Evolutionary conservation across 2,113 vertebrate species (phyloP), one percentile per base, ranked within the genome.

Genomic region (Furnarius figulus): DNA sequence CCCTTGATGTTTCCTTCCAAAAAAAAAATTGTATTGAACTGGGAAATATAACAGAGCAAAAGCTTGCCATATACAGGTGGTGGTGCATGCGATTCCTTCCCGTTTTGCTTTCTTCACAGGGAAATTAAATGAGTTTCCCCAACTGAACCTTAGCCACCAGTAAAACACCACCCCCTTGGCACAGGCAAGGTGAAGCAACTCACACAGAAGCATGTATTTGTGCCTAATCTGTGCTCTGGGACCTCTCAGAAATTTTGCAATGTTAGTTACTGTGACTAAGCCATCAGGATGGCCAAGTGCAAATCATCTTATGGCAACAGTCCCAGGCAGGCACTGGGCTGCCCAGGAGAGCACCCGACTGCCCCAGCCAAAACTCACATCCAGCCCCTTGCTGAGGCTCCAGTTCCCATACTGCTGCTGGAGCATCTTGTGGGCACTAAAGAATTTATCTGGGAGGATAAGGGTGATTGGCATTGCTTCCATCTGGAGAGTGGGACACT

Each of bases 11-110:
- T 89, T 89, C 21, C 55, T 74, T 88, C 46, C 46, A 93, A 73
- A 92, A 93, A 79, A 61, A 40, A 40, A 71, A 90, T 63, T 82
- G 30, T 18, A 79, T 1, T 25, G 74, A 84, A 71, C 37, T 63
- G 31, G 1, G 3, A 55, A 90, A 90, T 77, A 87, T 42, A 58
- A 77, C 35, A 94, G 68, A 81, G 39, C 62, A 15, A 93, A 94
- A 83, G 2, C 0, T 23, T 6, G 0, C 20, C 17, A 28, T 50
- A n/a, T 0, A 5, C 28, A 46, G 40, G 40, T 0, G 9, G 40
- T 0, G 9, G 16, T 33, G 53, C 33, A 83, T 0, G 1, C 0
- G 0, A 73, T 39, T 66, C 70, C 67, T 47, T 73, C 53, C 39
- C 63, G 25, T 91, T 84, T 93, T 50, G 20, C 63, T 85, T 70